These are phyloP conservation scores for Pandemis heparana DNA, from an alignment of 2,888 invertebrate genomes.

Conservation along the genomic window DNA sequence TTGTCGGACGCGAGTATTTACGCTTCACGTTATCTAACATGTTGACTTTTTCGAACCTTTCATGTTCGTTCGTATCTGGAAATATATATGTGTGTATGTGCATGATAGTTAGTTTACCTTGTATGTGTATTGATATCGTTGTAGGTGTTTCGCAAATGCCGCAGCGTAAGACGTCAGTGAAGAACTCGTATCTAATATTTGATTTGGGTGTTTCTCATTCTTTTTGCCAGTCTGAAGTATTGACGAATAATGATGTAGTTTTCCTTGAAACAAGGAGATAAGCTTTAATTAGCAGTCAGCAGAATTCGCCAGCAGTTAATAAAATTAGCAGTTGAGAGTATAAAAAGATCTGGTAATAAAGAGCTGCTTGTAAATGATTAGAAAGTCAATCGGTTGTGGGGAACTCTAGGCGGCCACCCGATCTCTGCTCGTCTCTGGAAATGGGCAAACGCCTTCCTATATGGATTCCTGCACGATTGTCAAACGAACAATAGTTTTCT, in stretches of 20 bases:
- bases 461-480: slow-evolving; percentile 49
- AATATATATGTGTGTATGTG: background rate
- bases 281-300: background rate
- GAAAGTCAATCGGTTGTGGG: slow-evolving; percentile 72
- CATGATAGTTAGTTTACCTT: background rate
- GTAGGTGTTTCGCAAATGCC: background rate
- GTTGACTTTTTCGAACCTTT: slow-evolving; percentile 18
- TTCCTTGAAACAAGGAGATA: background rate
- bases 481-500: slow-evolving; percentile 53
- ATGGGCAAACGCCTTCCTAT: slow-evolving; percentile 42
- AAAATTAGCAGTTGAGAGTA: background rate
- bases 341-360: background rate
- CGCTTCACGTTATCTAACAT: slow-evolving; percentile 44
- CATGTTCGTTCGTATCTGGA: slow-evolving; percentile 2
- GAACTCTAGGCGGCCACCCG: slow-evolving; percentile 48
- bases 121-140: background rate
- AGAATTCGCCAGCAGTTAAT: background rate
- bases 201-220: background rate
- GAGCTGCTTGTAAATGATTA: slow-evolving; percentile 43
- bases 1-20: slow-evolving; percentile 58
- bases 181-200: background rate
- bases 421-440: slow-evolving; percentile 32
- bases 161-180: background rate
- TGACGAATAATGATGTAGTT: background rate
- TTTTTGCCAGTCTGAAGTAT: background rate